Evolutionary conservation across 2,113 vertebrate species (phyloP), one percentile per base, ranked within the genome.

Genomic region (Colaptes auratus): DNA sequence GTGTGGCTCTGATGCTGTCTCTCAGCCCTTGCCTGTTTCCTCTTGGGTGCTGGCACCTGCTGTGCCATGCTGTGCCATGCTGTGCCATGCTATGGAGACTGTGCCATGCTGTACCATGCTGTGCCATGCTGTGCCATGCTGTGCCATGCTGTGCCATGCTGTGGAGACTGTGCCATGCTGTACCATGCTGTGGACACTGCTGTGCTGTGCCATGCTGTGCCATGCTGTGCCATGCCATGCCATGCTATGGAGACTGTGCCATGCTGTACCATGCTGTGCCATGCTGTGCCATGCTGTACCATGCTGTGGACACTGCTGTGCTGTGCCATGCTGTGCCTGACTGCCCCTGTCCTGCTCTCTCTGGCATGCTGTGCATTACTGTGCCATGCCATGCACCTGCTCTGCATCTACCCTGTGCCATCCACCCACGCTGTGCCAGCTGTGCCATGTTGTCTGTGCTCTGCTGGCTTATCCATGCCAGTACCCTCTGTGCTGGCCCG

Each of bases 341-440:
- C 60, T 66, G 60, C 23, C 52, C 0, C 0, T 36, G 27, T 53
- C 1, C 1, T 21, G n/a, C 42, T 52, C 44, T 36, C 35, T 58
- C 7, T 8, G 52, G 33, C 2, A 1, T 67, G 73, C 35, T 25
- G 9, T 72, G 72, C 36, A 18, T 23, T 44, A 16, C 39, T 3
- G 1, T 44, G 30, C 50, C 30, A 11, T 33, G 28, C 73, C 17
- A 6, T n/a, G 31, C 55, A 14, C 39, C 10, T 42, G 24, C 18
- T 35, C 48, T 64, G 31, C 25, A 24, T 33, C 61, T n/a, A 44
- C 24, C 14, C 55, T 2, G 2, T 35, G 39, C 27, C 14, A n/a
- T 27, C 50, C 25, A n/a, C 25, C 58, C 12, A 8, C 35, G 4
- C n/a, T 5, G 8, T 23, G 56, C 39, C 42, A 50, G 24, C 27